Base-by-base conservation (phyloP, 2,113 vertebrate genomes). In the Chauna torquata region DNA sequence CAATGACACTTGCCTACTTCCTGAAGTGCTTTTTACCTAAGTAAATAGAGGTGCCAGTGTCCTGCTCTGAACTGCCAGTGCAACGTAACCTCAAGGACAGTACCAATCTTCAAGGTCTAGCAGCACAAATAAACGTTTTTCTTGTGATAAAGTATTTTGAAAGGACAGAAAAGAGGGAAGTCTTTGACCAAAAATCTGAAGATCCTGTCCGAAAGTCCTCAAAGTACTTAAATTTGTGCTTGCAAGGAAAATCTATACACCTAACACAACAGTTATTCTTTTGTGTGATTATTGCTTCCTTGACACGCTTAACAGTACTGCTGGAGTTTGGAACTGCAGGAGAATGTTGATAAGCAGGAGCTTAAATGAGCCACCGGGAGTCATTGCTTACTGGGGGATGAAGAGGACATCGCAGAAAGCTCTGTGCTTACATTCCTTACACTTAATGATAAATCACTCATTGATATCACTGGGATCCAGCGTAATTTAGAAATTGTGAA, bases 41-140 rank as follows among this genome's bases (percentile, higher is more conserved):
- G 8, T 36, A 88, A 55, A 44, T 27, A 59, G 6, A 71, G 3
- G 7, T 36, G 50, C 36, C 45, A 36, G 30, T 42, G 25, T 62
- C 6, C 12, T 55, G 12, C 47, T 69, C 38, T 59, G 36, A 76
- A 66, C 6, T 68, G 23, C 9, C 7, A 36, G 6, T 59, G 24
- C 8, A 82, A 25, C 45, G 13, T 72, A 66, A 70, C 3, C 5
- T 36, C 0, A 0, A 36, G 3, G 57, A 36, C 6, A 14, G 36
- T 74, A 15, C 8, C 0, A 0, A 49, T 55, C 28, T 75, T 65
- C 20, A 54, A 66, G 4, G 1, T 78, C 11, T 65, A 77, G 42
- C 8, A 72, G 25, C 14, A 85, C 9, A 57, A 62, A 75, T n/a
- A 47, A 64, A 77, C 19, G 4, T 66, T 83, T 80, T 71, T 32